Evolutionary conservation across 2,797 vertebrate genomes (phyloP).

Genomic region (Lepilemur septentrionalis): DNA sequence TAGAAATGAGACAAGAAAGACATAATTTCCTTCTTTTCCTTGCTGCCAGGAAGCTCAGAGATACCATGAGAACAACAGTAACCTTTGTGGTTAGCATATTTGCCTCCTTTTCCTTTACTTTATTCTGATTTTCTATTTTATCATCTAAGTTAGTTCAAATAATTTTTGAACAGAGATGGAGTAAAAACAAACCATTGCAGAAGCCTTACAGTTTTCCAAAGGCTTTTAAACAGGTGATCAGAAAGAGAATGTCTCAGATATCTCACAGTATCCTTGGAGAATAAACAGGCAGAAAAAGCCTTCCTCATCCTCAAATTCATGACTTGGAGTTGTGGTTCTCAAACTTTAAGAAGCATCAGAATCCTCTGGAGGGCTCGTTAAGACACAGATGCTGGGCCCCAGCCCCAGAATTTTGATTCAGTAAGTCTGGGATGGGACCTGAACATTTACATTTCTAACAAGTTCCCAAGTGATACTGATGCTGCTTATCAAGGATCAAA

Average conservation of each 20-base stretch:
- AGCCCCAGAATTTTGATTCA: not conserved
- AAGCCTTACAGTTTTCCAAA: constrained; percentile 13
- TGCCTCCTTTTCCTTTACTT: not conserved
- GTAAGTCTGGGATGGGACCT: not conserved
- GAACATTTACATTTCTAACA: not conserved
- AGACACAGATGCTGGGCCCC: not conserved
- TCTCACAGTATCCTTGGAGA: not conserved
- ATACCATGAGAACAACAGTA: not conserved
- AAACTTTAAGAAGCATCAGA: not conserved
- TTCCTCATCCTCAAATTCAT: not conserved
- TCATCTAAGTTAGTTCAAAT: constrained; percentile 9
- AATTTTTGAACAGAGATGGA: not conserved
- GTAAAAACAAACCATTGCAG: constrained; percentile 23
- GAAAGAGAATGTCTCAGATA: constrained; percentile 6
- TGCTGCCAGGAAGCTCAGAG: not conserved
- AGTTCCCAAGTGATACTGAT: not conserved
- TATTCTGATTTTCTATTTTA: not conserved
- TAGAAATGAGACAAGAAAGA: not conserved
- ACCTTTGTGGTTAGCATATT: not conserved
- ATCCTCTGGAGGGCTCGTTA: not conserved
- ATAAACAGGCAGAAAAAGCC: not conserved
- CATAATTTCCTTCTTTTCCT: not conserved
- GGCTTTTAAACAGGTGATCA: not conserved
- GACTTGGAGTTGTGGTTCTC: not conserved
- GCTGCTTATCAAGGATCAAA: not conserved